Conservation (phyloP, 2,113 vertebrate genomes). For the Onychostoma macrolepis region DNA sequence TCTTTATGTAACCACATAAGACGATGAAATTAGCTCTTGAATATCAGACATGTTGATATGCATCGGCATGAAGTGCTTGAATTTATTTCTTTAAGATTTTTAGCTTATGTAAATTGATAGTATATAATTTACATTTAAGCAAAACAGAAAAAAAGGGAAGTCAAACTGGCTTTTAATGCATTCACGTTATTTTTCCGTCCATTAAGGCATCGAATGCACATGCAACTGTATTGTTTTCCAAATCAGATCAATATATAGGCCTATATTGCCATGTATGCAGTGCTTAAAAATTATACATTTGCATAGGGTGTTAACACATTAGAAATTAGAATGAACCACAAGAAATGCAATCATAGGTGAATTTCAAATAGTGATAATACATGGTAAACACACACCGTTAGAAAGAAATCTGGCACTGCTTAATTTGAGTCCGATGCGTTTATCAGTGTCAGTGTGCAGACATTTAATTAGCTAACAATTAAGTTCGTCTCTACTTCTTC, state of each 20-base stretch:
- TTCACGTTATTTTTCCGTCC: background rate
- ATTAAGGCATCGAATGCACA: background rate
- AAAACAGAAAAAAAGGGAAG: background rate
- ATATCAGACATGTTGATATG: background rate
- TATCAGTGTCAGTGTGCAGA: conserved; percentile 21
- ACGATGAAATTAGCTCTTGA: background rate
- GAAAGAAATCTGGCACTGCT: background rate
- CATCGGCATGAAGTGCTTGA: background rate
- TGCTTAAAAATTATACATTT: background rate
- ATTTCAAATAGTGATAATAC: background rate
- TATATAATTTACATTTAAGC: background rate
- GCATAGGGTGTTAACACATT: too few relatives aligned
- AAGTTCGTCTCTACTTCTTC: conserved; percentile 43
- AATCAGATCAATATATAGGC: background rate
- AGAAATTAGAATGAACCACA: background rate
- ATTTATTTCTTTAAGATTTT: background rate
- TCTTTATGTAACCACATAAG: background rate
- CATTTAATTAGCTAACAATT: conserved; percentile 31
- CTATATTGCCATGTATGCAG: background rate
- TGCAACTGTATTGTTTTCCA: background rate
- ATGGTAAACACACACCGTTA: background rate
- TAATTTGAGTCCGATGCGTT: background rate
- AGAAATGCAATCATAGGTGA: background rate
- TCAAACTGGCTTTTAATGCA: background rate
- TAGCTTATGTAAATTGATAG: background rate